A percentile compares a stretch with the other conserved stretches of the same genome.
These are phyloP conservation scores for Xenopus tropicalis DNA, from an alignment of 2,113 vertebrate species.

Conservation along the genomic window DNA sequence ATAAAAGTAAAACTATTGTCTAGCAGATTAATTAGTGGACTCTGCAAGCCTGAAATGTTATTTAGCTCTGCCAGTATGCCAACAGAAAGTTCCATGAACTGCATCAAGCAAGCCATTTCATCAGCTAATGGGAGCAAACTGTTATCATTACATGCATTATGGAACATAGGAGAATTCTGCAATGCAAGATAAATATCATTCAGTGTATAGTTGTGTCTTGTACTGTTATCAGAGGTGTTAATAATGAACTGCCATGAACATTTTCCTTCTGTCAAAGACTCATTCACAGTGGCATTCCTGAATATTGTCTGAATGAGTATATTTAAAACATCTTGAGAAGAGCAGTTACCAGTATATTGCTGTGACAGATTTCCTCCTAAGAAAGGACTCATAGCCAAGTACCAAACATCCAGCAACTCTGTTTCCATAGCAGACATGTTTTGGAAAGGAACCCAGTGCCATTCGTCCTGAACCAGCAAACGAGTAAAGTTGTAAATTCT, in stretches of 20 bases:
- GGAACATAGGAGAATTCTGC: constrained; percentile 46
- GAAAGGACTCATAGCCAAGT: constrained; percentile 46
- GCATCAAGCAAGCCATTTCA: constrained; percentile 20
- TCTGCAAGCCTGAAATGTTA: constrained; percentile 5
- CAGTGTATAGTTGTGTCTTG: constrained; percentile 31
- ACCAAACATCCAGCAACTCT: constrained; percentile 43
- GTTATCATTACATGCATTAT: constrained; percentile 38
- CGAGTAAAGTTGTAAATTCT: too few relatives aligned
- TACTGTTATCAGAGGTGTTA: constrained; percentile 2
- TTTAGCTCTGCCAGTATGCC: constrained; percentile 16
- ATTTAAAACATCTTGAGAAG: constrained; percentile 21
- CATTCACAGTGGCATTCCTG: constrained; percentile 40
- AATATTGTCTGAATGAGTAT: constrained; percentile 47
- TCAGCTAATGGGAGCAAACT: constrained; percentile 40
- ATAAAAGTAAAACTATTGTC: constrained; percentile 13
- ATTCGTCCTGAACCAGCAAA: constrained; percentile 33
- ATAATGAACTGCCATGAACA: constrained; percentile 50
- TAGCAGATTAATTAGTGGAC: constrained; percentile 8
- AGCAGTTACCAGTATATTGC: constrained; percentile 42
- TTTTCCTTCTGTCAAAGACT: constrained; percentile 37
- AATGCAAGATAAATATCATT: constrained; percentile 47
- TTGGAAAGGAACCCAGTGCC: constrained; percentile 12
- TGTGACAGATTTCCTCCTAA: constrained; percentile 8
- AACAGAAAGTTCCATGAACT: constrained; percentile 7
- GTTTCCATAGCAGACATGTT: constrained; percentile 4